Evolutionary conservation across 1,140 invertebrate genomes (phyloP).

Genomic region (Drosophila takahashii): DNA sequence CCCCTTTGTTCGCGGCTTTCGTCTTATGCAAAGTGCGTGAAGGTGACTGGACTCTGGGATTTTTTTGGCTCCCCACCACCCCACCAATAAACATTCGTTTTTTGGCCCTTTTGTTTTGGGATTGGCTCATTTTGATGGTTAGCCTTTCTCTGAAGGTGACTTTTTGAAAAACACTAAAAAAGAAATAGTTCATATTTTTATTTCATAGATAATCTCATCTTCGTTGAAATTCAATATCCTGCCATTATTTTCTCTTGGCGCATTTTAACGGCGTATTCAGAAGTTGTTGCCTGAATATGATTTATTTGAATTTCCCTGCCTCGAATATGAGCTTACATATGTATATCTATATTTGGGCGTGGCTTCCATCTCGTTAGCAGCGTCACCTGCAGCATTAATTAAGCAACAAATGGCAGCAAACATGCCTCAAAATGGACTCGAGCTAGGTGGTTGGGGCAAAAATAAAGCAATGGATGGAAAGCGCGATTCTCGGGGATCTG

Average conservation of each 20-base stretch:
- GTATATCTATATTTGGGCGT: conserved; percentile 45
- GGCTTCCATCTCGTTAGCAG: conserved; percentile 62
- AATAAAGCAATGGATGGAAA: conserved; percentile 4
- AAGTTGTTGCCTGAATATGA: conserved; percentile 15
- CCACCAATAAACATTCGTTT: conserved; percentile 7
- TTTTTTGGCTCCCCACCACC: conserved; percentile 3
- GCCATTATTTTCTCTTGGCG: not conserved
- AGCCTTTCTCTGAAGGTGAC: not conserved
- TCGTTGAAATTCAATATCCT: not conserved
- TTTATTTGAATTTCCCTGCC: conserved; percentile 27
- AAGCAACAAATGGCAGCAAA: conserved; percentile 60
- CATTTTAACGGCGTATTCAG: conserved; percentile 1
- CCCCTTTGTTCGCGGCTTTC: conserved; percentile 11
- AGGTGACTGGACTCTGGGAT: conserved; percentile 37
- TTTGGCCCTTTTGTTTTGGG: conserved; percentile 37
- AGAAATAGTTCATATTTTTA: not conserved
- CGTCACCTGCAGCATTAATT: conserved; percentile 75
- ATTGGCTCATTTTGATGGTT: not conserved
- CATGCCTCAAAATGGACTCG: conserved; percentile 41
- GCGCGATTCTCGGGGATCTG: not conserved
- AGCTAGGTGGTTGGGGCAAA: conserved; percentile 8
- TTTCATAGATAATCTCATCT: not conserved
- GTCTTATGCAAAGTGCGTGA: conserved; percentile 37
- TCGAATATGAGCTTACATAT: conserved; percentile 22
- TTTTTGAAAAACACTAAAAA: not conserved